Evolutionary conservation across 2,113 vertebrate genomes (phyloP).

Genomic region (Ramphastos sulfuratus): DNA sequence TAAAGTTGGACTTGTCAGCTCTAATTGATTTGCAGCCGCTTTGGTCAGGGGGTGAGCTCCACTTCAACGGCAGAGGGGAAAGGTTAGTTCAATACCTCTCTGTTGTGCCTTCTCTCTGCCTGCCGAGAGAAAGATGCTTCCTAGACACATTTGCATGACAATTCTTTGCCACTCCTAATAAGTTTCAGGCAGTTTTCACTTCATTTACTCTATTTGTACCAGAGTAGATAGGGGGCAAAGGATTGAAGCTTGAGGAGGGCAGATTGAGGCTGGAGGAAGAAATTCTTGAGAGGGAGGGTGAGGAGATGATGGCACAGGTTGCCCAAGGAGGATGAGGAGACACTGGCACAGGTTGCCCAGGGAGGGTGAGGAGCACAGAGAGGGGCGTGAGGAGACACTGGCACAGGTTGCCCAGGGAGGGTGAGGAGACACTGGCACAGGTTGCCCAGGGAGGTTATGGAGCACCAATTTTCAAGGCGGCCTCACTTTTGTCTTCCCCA

Average conservation of each 20-base stretch:
- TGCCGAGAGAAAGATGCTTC: not conserved
- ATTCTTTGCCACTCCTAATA: not conserved
- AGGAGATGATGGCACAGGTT: too few species aligned
- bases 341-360: too few species aligned
- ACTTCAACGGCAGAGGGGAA: not conserved
- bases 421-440: too few species aligned
- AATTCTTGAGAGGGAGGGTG: too few species aligned
- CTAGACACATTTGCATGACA: not conserved
- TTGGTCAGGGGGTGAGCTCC: conserved; percentile 14
- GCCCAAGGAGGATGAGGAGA: too few species aligned
- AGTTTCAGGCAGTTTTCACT: not conserved
- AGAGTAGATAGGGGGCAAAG: not conserved
- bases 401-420: too few species aligned
- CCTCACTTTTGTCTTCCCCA: not conserved
- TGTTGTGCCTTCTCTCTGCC: not conserved
- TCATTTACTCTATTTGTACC: not conserved
- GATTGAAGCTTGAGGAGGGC: too few species aligned
- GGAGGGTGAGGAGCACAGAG: too few species aligned
- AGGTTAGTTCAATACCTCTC: conserved; percentile 14
- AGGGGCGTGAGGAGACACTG: too few species aligned
- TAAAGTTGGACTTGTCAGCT: not conserved
- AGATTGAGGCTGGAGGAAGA: too few species aligned
- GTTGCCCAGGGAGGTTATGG: too few species aligned
- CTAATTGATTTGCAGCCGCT: conserved; percentile 43
- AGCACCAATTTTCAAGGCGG: not conserved